Evolutionary conservation across 1,140 invertebrate genomes (phyloP), one percentile per base, ranked within the genome.

Genomic region (Oreohelix idahoensis): DNA sequence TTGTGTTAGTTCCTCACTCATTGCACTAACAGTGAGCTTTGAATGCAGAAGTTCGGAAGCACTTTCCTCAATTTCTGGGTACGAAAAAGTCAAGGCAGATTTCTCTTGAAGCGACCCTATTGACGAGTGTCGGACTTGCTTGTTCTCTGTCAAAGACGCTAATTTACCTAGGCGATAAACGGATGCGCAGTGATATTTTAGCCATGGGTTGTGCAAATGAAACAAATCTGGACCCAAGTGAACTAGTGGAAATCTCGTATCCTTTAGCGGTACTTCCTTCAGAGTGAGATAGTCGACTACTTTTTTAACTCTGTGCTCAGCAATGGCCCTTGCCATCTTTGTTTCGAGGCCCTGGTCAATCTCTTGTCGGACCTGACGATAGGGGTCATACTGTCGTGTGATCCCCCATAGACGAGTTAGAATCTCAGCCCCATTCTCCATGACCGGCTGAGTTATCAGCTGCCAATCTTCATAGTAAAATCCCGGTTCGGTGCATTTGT

Each of bases 381-480:
- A 70, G 15, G 39, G 32, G 51, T 81, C 51, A 26, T 58, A 45
- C 15, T 49, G 26, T 11, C 66, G 66, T 20, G 79, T 81, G 42
- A 81, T 51, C 5, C 79, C 79, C 79, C 79, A 81, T 0, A 81
- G 42, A 11, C 79, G 79, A 29, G 58, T 39, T 4, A 81, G 71
- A 39, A 81, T 51, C 20, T 70, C 66, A 1, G 79, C 79, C 8
- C 79, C 79, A 51, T 81, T 81, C 32, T 81, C 79, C 39, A 81
- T 23, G 8, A 81, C 63, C 13, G 79, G 79, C 36, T 58, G 38
- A 4, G 79, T 71, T 66, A 81, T 10, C 1, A 81, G 26, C 1
- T 17, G 39, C 79, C 79, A 81, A 29, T 81, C 79, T 45, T 81
- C 63, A 10, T 66, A 70, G 66, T 53, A 81, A 26, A 39, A 71